Base-by-base conservation (phyloP, 2,888 invertebrate species). In the Conomelus anceps region DNA sequence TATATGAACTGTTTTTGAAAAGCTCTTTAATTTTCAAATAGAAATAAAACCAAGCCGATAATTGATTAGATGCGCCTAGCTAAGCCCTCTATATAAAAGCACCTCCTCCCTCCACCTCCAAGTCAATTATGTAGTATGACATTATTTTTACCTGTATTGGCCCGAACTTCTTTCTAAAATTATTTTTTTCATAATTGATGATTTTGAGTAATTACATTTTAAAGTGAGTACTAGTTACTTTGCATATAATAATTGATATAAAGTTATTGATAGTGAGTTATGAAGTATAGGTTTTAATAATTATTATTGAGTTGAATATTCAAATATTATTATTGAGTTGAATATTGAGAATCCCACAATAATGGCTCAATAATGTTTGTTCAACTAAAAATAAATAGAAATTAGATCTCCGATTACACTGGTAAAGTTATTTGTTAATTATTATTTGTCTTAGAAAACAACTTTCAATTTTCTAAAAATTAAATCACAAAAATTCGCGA, bases 101-200 rank as follows among this genome's bases (percentile, higher is more conserved):
- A 63, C 63, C 63, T 20, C n/a, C n/a, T n/a, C n/a, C 63, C 63
- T 63, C 63, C 63, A 63, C 63, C 24, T 26, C 23, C 22, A 34
- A 87, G 22, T 34, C 22, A 26, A 22, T 87, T 29, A n/a, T 63
- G 63, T 63, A n/a, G n/a, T 63, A n/a, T 63, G 63, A 63, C 13
- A 63, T 63, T n/a, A n/a, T n/a, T n/a, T 41, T 41, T 88, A 88
- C 88, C 88, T 41, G 88, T 88, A 88, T 23, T 88, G 41, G 41
- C 88, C 41, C 88, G 88, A 88, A 88, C 88, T 41, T 88, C n/a
- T 41, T 20, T 23, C n/a, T 63, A 63, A 63, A 63, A n/a, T 63
- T 63, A 63, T n/a, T 63, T 63, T 63, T n/a, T 17, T n/a, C n/a
- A 63, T n/a, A n/a, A n/a, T 63, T n/a, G 1, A 17, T 34, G 34